phyloP scores from a whole-genome alignment of 2,797 vertebrate species.

The Anomalospiza imberbis region DNA sequence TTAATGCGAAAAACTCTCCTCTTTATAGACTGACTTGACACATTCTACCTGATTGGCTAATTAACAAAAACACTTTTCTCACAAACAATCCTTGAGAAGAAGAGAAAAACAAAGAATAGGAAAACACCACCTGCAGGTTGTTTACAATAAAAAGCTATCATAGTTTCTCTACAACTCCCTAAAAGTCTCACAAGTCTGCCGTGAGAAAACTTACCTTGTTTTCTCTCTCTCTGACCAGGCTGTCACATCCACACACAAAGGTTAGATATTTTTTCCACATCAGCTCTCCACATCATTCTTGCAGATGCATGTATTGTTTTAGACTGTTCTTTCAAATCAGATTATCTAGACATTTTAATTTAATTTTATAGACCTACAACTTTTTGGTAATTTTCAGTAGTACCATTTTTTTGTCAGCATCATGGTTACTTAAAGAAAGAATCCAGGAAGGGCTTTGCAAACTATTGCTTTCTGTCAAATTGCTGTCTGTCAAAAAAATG shows the following conservation, averaged over 20 bases:
- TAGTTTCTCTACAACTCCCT: no score
- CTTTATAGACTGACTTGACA: no score
- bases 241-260: background rate
- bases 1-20: no score
- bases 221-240: no score
- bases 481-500: background rate
- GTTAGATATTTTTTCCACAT: background rate
- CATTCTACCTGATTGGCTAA: no score
- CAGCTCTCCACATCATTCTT: background rate
- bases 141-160: no score
- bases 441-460: background rate
- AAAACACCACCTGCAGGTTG: no score
- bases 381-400: background rate
- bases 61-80: no score
- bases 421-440: background rate
- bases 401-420: background rate
- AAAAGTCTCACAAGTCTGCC: no score
- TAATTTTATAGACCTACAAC: background rate
- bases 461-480: background rate
- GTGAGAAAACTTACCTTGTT: no score
- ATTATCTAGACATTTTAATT: background rate
- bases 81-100: no score
- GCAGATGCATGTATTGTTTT: background rate
- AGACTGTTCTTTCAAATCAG: background rate
- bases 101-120: no score